Evolutionary conservation across 2,113 vertebrate genomes (phyloP), one percentile per base, ranked within the genome.

Genomic region (Sclerurus mexicanus): DNA sequence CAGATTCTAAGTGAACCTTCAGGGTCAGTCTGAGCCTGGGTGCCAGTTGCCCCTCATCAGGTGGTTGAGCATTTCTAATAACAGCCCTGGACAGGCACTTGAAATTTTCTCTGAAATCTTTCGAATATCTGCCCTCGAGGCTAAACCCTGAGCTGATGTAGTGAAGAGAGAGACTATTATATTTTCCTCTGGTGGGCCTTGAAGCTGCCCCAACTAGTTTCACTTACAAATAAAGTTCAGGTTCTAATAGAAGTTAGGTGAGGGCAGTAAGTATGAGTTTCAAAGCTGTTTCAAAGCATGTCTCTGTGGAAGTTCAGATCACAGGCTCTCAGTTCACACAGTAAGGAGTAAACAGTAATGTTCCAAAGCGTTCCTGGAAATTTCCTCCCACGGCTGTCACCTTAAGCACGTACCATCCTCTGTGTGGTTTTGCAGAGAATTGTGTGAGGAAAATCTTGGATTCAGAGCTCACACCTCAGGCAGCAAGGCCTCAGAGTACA

Each of bases 321-420:
- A 66, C 66, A 93, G 67, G 49, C 50, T 90, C 63, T 79, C n/a
- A 63, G 24, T 58, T 94, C 83, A 78, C 42, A 71, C 33, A 81
- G 68, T 7, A 56, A 91, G 22, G 22, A 84, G 23, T 80, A 85
- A 91, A 82, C 87, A 87, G 49, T 7, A 31, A 71, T 30, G 10
- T 75, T 92, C 96, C 90, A 93, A 91, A 93, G 79, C 53, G 27
- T 75, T 84, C 76, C n/a, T 67, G 88, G 68, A 94, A 90, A 75
- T 56, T 75, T 78, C 60, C 66, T 94, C 90, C 92, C 60, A 18
- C 9, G 1, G 13, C 50, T 96, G 90, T 80, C 74, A 44, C n/a
- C 77, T 30, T 62, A 46, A 85, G 85, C 71, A 62, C 46, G 17
- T 42, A 39, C 13, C 35, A 53, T 68, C 16, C 18, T 94, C 85